Evolutionary conservation across 2,888 invertebrate genomes (phyloP).

Genomic region (Heliothis peltigera): DNA sequence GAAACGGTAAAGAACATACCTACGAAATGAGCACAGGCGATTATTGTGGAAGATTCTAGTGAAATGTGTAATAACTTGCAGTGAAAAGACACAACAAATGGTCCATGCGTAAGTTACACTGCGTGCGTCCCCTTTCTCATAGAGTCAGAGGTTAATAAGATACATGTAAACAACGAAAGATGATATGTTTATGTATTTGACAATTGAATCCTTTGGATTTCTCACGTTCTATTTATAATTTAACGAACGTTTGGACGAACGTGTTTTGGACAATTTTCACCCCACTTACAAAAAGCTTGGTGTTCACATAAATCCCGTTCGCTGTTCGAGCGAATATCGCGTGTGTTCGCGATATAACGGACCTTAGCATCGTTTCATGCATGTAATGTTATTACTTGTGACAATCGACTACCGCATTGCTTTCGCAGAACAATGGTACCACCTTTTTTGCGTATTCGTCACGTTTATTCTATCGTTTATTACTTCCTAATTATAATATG

Average conservation of each 20-base stretch:
- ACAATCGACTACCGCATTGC: slow-evolving; percentile 58
- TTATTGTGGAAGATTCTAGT: slow-evolving; percentile 39
- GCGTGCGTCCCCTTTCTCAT: slow-evolving; percentile 50
- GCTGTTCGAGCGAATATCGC: slow-evolving; percentile 69
- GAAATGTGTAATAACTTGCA: slow-evolving; percentile 35
- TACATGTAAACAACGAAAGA: slow-evolving; percentile 45
- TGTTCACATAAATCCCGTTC: slow-evolving; percentile 68
- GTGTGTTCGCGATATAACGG: slow-evolving; percentile 77
- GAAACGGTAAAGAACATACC: slow-evolving; percentile 28
- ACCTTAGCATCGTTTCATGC: slow-evolving; percentile 58
- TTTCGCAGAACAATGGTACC: slow-evolving; percentile 61
- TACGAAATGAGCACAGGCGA: slow-evolving; percentile 20
- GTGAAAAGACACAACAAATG: slow-evolving; percentile 44
- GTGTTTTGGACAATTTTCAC: slow-evolving; percentile 40
- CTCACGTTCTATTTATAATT: slow-evolving; percentile 40
- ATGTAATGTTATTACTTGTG: slow-evolving; percentile 55
- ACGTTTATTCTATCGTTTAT: slow-evolving; percentile 48
- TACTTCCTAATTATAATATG: slow-evolving; percentile 51
- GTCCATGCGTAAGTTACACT: slow-evolving; percentile 39
- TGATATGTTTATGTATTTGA: slow-evolving; percentile 33
- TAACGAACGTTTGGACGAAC: slow-evolving; percentile 37
- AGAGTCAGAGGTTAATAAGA: slow-evolving; percentile 56
- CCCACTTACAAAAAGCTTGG: slow-evolving; percentile 35
- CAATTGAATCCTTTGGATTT: slow-evolving; percentile 31
- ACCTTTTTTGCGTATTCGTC: slow-evolving; percentile 47